Evolutionary conservation across 1,140 invertebrate genomes (phyloP), one percentile per base, ranked within the genome.

Genomic region (Monochamus saltuarius): DNA sequence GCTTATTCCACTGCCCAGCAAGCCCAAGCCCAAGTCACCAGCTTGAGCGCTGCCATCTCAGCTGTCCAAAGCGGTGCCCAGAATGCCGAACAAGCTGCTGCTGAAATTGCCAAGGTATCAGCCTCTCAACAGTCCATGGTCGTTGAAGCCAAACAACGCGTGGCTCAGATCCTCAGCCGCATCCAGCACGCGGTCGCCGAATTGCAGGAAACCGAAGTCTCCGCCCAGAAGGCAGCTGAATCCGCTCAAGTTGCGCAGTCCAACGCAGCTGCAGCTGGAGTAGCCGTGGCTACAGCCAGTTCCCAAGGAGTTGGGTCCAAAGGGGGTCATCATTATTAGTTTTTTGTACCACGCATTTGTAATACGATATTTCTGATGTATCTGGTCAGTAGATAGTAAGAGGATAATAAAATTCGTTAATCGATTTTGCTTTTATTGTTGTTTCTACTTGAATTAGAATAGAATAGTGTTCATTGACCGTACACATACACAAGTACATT

Each of bases 191-290:
- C 68, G 11, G 19, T 68, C 11, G 35, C 22, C 9, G 66, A 64
- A 14, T 56, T 70, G 4, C 59, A 62, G 13, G 56, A 68, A 47
- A 70, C 68, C 36, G 64, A 70, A 62, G 35, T 55, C 47, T 49
- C 63, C 1, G 66, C 66, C 3, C 56, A 61, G 34, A 68, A 64
- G 38, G 68, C 68, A 1, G 38, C 62, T 6, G 59, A 64, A 58
- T 38, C 68, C 36, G 68, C 68, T 8, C 66, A 70, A 22, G 53
- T 64, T 6, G 68, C 68, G 2, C 68, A 70, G 46, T 62, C 59
- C 16, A 70, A 70, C 34, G 68, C 68, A n/a, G 68, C 68, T n/a
- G 68, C 66, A 11, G 68, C 68, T 22, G 65, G 65, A 37, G 56
- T 62, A 16, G 68, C 66, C 16, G 64, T 66, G 10, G 68, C 68